Evolutionary conservation across 2,888 invertebrate genomes (phyloP).

Genomic region (Phengaris arion): DNA sequence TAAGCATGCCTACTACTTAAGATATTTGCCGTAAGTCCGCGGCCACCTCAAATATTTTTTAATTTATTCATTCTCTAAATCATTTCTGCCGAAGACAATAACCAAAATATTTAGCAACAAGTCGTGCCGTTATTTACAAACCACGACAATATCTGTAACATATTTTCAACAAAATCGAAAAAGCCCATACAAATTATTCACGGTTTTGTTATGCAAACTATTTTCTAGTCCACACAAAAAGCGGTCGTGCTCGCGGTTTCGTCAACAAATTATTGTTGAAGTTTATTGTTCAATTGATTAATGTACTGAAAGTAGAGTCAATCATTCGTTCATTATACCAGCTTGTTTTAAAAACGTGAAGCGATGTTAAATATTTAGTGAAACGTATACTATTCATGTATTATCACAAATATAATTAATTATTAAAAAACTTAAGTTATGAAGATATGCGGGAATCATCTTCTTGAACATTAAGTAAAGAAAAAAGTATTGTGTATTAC

Average conservation of each 20-base stretch:
- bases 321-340: not conserved
- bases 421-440: too few species aligned
- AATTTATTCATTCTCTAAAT: not conserved
- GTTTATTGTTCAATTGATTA: not conserved
- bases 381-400: too few species aligned
- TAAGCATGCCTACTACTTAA: too few species aligned
- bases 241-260: conserved; percentile 32
- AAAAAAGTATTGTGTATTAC: not conserved
- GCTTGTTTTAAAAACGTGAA: too few species aligned
- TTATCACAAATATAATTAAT: too few species aligned
- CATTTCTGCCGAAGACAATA: not conserved
- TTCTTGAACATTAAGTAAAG: not conserved
- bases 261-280: conserved; percentile 21
- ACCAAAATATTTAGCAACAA: conserved; percentile 14
- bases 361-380: too few species aligned
- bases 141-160: conserved; percentile 27
- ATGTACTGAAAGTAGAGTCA: not conserved
- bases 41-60: not conserved
- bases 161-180: conserved; percentile 42
- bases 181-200: conserved; percentile 49
- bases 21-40: too few species aligned
- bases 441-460: too few species aligned
- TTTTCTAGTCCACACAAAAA: conserved; percentile 46
- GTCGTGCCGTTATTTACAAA: conserved; percentile 19
- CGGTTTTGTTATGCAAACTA: conserved; percentile 56